Evolutionary conservation across 1,140 invertebrate genomes (phyloP).

Genomic region (Globodera ellingtonae): DNA sequence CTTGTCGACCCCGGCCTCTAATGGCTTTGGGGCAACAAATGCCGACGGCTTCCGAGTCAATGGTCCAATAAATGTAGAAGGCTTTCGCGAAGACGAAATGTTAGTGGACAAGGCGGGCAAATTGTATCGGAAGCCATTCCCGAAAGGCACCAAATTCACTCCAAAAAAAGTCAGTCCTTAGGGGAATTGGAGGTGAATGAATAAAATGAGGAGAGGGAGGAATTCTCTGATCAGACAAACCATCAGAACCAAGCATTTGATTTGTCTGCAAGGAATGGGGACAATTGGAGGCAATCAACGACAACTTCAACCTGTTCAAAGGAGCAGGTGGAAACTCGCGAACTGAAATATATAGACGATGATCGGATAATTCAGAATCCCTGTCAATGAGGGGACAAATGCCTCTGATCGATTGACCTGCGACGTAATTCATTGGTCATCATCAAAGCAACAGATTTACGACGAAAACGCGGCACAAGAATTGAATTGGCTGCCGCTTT

Average conservation of each 20-base stretch:
- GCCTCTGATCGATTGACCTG: neutral
- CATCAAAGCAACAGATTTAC: conserved; percentile 27
- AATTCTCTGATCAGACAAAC: conserved; percentile 5
- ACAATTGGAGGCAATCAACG: neutral
- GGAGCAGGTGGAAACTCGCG: conserved; percentile 32
- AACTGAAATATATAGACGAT: neutral
- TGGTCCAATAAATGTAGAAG: conserved; percentile 19
- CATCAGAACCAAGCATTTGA: conserved; percentile 26
- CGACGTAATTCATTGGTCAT: conserved; percentile 30
- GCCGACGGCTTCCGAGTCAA: conserved; percentile 12
- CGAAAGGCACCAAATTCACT: conserved; percentile 37
- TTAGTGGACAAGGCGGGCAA: neutral
- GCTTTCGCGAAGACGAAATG: conserved; percentile 17
- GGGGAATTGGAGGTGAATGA: neutral
- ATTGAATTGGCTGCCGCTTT: conserved; percentile 18
- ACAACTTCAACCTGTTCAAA: conserved; percentile 23
- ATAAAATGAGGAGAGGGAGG: neutral
- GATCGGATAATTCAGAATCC: neutral
- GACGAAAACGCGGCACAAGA: conserved; percentile 10
- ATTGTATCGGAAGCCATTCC: conserved; percentile 32
- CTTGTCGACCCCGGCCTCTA: neutral
- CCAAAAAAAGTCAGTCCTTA: conserved; percentile 24
- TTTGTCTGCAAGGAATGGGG: conserved; percentile 22
- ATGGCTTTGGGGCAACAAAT: conserved; percentile 19
- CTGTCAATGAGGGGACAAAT: neutral